A percentile compares a stretch with the other conserved stretches of the same genome.
These are phyloP conservation scores for Hexactinellida sp. DNA, from an alignment of 37 sponge, comb jelly and placozoan species.

Conservation along the genomic window DNA sequence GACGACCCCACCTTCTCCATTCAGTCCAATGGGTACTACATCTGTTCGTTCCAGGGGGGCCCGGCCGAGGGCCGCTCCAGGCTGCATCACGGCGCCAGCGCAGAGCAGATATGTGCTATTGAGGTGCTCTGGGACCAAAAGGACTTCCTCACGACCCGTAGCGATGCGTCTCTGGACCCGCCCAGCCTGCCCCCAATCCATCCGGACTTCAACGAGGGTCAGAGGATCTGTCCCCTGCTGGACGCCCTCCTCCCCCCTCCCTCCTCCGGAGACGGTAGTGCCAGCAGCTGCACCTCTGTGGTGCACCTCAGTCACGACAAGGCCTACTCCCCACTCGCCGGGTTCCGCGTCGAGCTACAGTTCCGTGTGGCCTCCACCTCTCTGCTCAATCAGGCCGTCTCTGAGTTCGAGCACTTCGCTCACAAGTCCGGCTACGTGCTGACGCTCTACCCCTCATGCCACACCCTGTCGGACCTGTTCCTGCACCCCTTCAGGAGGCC, in stretches of 20 bases:
- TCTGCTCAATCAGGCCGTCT: constrained; percentile 26
- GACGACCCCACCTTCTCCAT: neutral
- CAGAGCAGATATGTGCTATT: constrained; percentile 13
- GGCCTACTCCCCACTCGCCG: constrained; percentile 33
- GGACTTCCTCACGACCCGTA: neutral
- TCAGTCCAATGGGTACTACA: neutral
- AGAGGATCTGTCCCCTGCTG: constrained; percentile 1
- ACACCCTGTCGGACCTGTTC: neutral
- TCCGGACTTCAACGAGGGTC: neutral
- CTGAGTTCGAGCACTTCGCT: neutral
- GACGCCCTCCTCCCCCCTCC: neutral
- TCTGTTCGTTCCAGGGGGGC: neutral
- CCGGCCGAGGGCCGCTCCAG: neutral
- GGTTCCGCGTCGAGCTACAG: constrained; percentile 58
- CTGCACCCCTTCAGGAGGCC: neutral
- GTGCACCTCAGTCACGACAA: constrained; percentile 30
- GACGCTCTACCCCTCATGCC: neutral
- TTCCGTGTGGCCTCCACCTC: constrained; percentile 50
- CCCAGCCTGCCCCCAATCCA: neutral
- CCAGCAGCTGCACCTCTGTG: neutral
- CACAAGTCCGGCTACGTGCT: neutral
- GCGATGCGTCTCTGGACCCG: neutral
- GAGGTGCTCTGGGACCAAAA: neutral
- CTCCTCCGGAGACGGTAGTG: neutral
- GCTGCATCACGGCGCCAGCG: neutral